Evolutionary conservation across 2,888 invertebrate genomes (phyloP).

Genomic region (Sipunculus nudus): DNA sequence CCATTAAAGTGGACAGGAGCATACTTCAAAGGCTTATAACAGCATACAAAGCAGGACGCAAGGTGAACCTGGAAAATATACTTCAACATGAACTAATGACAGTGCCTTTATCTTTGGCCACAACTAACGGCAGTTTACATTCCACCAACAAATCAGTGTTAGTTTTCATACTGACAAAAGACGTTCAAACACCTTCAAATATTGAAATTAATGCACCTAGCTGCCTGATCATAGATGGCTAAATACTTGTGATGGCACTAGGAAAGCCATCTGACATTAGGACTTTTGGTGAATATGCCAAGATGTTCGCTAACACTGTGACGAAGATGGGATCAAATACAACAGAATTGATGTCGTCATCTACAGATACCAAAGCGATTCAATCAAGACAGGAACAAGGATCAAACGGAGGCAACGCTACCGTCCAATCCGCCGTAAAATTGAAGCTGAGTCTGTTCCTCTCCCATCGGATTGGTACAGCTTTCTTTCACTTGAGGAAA

Average conservation of each 20-base stretch:
- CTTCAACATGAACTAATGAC: slow-evolving; percentile 5
- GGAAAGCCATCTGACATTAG: slow-evolving; percentile 4
- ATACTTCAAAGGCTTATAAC: too few relatives aligned
- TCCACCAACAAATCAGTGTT: neutral
- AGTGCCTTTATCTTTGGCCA: neutral
- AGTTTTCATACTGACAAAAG: neutral
- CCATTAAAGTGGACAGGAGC: too few relatives aligned
- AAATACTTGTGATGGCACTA: too few relatives aligned
- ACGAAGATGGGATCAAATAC: neutral
- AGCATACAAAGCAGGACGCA: too few relatives aligned
- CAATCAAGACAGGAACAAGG: slow-evolving; percentile 1
- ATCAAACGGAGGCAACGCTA: neutral
- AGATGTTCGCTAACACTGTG: neutral
- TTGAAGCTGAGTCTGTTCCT: neutral
- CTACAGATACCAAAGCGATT: slow-evolving; percentile 5
- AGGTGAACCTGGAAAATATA: too few relatives aligned
- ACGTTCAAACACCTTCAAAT: neutral
- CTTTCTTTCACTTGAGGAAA: neutral
- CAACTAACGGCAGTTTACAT: slow-evolving; percentile 5
- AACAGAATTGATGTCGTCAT: slow-evolving; percentile 3
- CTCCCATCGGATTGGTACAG: neutral
- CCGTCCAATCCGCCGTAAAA: neutral
- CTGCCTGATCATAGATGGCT: too few relatives aligned
- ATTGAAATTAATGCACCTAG: too few relatives aligned
- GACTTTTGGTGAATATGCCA: slow-evolving; percentile 1